phyloP scores from a whole-genome alignment of 2,113 vertebrate genomes.

The Panthera leo region DNA sequence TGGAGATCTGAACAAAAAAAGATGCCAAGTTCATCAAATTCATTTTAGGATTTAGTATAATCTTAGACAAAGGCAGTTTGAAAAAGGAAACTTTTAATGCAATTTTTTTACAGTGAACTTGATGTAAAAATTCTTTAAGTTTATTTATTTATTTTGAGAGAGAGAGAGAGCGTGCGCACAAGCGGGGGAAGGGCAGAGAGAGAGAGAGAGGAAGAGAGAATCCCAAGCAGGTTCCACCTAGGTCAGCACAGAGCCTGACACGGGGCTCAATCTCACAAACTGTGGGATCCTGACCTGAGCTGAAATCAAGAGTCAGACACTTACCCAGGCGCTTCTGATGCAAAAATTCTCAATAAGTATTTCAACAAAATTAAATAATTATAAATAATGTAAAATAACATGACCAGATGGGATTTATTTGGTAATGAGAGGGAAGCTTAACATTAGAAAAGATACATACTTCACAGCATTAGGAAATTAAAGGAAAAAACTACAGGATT shows the following conservation, averaged over 20 bases:
- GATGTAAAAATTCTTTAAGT: not conserved
- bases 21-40: not conserved
- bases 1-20: not conserved
- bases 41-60: not conserved
- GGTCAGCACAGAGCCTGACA: not conserved
- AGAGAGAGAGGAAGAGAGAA: not conserved
- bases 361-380: conserved; percentile 5
- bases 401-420: not conserved
- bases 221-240: not conserved
- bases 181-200: no score
- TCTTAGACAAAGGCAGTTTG: not conserved
- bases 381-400: conserved; percentile 33
- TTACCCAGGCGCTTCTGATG: not conserved
- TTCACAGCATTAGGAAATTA: not conserved
- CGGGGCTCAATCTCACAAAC: not conserved
- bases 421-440: not conserved
- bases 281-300: not conserved
- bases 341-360: conserved; percentile 34
- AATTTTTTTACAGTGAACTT: not conserved
- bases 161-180: not conserved
- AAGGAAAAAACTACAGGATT: not conserved
- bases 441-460: not conserved
- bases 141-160: not conserved
- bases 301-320: not conserved
- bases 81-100: not conserved